Percentiles rank a stretch among this genome's conserved stretches.
Conservation (phyloP, 2,113 vertebrate genomes). For the Uria aalge region DNA sequence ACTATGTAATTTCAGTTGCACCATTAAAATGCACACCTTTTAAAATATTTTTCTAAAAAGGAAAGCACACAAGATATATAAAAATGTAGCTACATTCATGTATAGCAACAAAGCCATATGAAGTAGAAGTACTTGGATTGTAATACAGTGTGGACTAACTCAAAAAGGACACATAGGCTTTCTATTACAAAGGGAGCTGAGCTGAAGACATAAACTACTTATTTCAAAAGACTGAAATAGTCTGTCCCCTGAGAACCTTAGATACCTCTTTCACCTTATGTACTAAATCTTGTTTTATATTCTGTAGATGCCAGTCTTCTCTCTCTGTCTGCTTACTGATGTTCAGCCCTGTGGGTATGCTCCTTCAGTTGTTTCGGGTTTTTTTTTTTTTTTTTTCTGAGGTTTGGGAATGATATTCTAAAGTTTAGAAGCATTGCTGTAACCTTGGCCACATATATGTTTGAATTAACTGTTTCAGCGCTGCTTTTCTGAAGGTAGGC, state of each 20-base stretch:
- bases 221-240: conserved; percentile 35
- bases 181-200: background rate
- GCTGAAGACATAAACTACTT: conserved; percentile 26
- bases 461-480: background rate
- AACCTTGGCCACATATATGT: background rate
- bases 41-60: background rate
- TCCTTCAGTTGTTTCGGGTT: background rate
- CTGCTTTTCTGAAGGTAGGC: background rate
- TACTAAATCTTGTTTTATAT: conserved; percentile 46
- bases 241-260: conserved; percentile 33
- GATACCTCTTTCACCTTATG: conserved; percentile 33
- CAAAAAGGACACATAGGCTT: background rate
- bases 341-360: conserved; percentile 16
- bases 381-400: background rate
- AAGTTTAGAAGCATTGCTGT: background rate
- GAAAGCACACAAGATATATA: background rate
- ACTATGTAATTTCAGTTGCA: background rate
- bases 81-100: background rate
- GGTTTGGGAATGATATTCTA: background rate
- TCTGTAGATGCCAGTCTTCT: conserved; percentile 35
- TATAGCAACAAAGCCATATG: background rate
- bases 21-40: background rate
- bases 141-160: background rate
- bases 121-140: background rate
- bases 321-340: background rate